A percentile compares a stretch with the other conserved stretches of the same genome.
Evolutionary conservation across 2,113 vertebrate species (phyloP).

Genomic region (Oryzias celebensis): DNA sequence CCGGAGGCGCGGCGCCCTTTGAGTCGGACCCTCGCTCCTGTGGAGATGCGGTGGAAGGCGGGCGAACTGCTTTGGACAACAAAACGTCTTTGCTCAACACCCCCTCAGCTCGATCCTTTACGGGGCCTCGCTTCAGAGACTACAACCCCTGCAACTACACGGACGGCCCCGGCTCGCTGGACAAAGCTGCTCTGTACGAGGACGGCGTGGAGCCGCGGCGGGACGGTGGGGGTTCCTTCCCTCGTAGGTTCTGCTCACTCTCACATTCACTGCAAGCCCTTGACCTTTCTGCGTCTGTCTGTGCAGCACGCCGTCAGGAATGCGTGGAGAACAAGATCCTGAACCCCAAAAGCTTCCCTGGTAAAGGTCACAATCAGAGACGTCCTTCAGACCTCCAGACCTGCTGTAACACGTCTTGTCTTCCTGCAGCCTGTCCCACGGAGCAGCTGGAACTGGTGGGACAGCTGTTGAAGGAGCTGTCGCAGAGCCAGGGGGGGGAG

Average conservation of each 20-base stretch:
- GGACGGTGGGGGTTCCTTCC: conserved; percentile 74
- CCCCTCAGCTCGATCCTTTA: conserved; percentile 77
- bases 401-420: background rate
- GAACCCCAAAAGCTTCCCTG: conserved; percentile 66
- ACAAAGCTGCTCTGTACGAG: conserved; percentile 85
- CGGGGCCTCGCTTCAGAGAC: conserved; percentile 81
- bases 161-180: conserved; percentile 70
- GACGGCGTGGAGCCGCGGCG: conserved; percentile 84
- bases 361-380: conserved; percentile 33
- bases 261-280: background rate
- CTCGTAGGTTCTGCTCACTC: background rate
- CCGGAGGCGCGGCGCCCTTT: conserved; percentile 62
- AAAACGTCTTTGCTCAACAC: conserved; percentile 88
- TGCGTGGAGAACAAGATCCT: conserved; percentile 70
- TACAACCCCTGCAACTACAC: conserved; percentile 91
- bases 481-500: conserved; percentile 81
- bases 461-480: conserved; percentile 89
- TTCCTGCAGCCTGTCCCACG: conserved; percentile 56
- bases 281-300: background rate
- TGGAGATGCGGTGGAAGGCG: conserved; percentile 75
- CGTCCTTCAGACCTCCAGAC: too few relatives aligned
- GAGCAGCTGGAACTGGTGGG: conserved; percentile 89
- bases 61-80: conserved; percentile 87
- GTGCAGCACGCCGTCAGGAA: conserved; percentile 67
- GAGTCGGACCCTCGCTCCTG: conserved; percentile 73